Conservation (phyloP, 2,113 vertebrate species). For the Accipiter virgatus region DNA sequence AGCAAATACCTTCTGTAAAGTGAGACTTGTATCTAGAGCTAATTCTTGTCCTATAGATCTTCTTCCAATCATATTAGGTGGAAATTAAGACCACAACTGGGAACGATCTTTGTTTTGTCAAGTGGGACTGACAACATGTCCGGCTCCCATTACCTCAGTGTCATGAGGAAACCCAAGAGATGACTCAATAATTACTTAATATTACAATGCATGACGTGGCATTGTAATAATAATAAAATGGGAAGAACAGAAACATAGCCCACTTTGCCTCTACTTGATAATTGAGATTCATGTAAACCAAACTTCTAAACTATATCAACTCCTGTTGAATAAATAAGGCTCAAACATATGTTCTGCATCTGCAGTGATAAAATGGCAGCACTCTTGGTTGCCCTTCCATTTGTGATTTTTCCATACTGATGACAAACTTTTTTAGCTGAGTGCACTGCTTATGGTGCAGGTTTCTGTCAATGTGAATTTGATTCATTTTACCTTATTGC, state of each 20-base stretch:
- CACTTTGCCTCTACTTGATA: not conserved
- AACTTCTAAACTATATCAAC: not conserved
- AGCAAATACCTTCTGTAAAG: not conserved
- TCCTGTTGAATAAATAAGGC: not conserved
- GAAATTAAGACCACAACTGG: not conserved
- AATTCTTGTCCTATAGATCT: not conserved
- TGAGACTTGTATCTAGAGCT: not conserved
- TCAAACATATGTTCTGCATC: not conserved
- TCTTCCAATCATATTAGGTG: not conserved
- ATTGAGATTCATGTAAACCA: not conserved
- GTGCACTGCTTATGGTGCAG: conserved; percentile 15
- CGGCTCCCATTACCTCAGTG: not conserved
- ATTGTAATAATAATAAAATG: not conserved
- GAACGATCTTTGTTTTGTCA: not conserved
- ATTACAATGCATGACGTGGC: not conserved
- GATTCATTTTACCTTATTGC: conserved; percentile 73
- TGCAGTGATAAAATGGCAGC: not conserved
- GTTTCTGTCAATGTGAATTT: conserved; percentile 57
- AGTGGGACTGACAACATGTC: not conserved
- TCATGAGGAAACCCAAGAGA: not conserved
- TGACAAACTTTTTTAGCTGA: conserved; percentile 40
- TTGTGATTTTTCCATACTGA: conserved; percentile 1
- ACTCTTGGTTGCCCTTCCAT: not conserved
- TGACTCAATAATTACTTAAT: not conserved
- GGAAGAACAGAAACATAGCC: not conserved